A percentile compares a stretch with the other conserved stretches of the same genome.
Conservation (phyloP, 1,140 invertebrate genomes). For the Diorhabda carinulata region DNA sequence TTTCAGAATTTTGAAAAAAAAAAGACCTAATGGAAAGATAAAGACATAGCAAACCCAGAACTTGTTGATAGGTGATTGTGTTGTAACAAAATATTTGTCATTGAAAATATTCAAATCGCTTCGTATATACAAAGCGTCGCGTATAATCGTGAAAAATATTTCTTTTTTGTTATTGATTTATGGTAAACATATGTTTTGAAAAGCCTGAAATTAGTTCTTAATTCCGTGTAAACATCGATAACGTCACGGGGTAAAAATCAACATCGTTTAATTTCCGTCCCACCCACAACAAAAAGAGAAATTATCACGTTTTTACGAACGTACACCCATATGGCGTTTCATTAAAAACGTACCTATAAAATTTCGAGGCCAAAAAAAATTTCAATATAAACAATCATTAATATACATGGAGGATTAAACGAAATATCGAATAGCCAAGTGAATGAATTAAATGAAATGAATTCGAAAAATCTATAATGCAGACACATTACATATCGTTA, state of each 20-base stretch:
- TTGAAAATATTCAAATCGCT: no score
- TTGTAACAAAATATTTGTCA: no score
- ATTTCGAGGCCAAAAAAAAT: background rate
- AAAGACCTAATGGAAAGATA: no score
- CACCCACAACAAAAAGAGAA: constrained; percentile 10
- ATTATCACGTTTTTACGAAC: constrained; percentile 11
- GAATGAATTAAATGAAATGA: background rate
- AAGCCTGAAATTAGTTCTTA: constrained; percentile 5
- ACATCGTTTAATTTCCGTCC: constrained; percentile 3
- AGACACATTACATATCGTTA: no score
- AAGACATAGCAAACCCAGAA: no score
- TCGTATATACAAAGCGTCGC: no score
- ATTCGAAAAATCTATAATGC: background rate
- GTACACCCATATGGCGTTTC: constrained; percentile 7
- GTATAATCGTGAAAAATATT: no score
- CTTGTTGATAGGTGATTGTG: no score
- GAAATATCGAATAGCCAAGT: no score
- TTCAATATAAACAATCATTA: background rate
- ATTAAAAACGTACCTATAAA: constrained; percentile 6
- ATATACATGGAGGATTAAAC: no score
- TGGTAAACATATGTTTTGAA: constrained; percentile 7
- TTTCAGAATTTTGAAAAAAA: no score
- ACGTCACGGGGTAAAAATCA: background rate
- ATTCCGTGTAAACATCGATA: constrained; percentile 11
- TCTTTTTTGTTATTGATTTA: background rate